Percentiles rank a stretch among this genome's conserved stretches.
These are phyloP conservation scores for Vombatus ursinus DNA, from an alignment of 2,113 vertebrate species.

Conservation along the genomic window DNA sequence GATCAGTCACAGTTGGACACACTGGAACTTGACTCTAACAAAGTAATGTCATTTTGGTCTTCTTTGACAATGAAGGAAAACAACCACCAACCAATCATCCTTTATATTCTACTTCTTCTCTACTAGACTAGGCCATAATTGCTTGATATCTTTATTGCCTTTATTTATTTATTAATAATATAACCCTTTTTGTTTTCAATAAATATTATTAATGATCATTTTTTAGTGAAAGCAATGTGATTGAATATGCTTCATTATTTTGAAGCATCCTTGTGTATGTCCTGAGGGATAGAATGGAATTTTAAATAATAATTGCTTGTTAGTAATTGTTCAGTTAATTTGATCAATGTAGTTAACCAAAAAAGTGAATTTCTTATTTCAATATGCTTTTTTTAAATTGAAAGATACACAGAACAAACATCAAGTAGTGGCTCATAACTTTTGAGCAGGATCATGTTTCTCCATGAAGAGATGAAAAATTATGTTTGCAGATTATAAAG, in stretches of 20 bases:
- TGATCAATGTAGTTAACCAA: neutral
- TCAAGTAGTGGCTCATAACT: neutral
- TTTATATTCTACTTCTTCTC: neutral
- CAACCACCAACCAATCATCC: neutral
- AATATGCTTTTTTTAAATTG: neutral
- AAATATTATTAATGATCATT: neutral
- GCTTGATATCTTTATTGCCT: neutral
- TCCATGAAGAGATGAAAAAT: neutral
- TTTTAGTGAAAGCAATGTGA: neutral
- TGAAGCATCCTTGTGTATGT: neutral
- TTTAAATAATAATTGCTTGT: slow-evolving; percentile 1
- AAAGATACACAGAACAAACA: neutral
- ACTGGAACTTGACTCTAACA: neutral
- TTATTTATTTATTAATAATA: neutral
- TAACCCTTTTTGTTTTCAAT: neutral
- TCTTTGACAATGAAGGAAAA: neutral
- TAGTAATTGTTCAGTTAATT: neutral
- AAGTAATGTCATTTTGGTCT: neutral
- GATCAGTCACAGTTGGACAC: neutral
- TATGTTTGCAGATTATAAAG: neutral
- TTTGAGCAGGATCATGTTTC: neutral
- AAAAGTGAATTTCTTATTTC: neutral
- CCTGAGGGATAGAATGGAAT: neutral
- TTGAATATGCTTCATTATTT: neutral
- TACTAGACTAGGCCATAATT: neutral